Conservation (phyloP, 2,888 invertebrate species). For the Athrips mouffetella region DNA sequence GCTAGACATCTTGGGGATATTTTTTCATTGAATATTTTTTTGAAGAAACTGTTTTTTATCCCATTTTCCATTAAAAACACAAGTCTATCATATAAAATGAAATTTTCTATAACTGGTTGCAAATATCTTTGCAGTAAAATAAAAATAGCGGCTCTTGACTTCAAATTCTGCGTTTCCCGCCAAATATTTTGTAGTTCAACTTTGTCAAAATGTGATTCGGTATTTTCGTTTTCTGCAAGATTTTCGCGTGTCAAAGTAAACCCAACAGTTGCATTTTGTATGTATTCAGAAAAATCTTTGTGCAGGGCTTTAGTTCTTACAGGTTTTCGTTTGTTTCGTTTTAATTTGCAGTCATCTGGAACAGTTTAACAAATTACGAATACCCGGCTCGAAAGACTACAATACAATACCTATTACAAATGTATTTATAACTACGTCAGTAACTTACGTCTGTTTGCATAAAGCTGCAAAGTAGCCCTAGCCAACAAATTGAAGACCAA, state of each 20-base stretch:
- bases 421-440: too few relatives aligned
- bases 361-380: conserved; percentile 15
- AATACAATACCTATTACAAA: too few relatives aligned
- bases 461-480: conserved; percentile 81
- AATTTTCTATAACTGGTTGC: conserved; percentile 60
- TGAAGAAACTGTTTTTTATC: conserved; percentile 50
- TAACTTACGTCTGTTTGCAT: conserved; percentile 76
- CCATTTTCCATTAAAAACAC: conserved; percentile 57
- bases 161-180: conserved; percentile 34
- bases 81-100: conserved; percentile 57
- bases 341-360: conserved; percentile 69
- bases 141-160: conserved; percentile 51
- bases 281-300: conserved; percentile 51
- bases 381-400: not conserved
- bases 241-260: conserved; percentile 31
- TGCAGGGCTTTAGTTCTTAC: conserved; percentile 46
- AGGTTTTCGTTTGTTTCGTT: conserved; percentile 64
- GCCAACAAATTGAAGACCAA: conserved; percentile 73
- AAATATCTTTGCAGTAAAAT: conserved; percentile 54
- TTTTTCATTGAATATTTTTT: conserved; percentile 79
- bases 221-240: conserved; percentile 12
- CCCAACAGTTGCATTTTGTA: conserved; percentile 45
- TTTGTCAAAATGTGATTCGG: conserved; percentile 30
- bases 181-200: conserved; percentile 49
- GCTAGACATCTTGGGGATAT: conserved; percentile 83